Conservation (phyloP, 2,113 vertebrate species). For the Cinclus cinclus region DNA sequence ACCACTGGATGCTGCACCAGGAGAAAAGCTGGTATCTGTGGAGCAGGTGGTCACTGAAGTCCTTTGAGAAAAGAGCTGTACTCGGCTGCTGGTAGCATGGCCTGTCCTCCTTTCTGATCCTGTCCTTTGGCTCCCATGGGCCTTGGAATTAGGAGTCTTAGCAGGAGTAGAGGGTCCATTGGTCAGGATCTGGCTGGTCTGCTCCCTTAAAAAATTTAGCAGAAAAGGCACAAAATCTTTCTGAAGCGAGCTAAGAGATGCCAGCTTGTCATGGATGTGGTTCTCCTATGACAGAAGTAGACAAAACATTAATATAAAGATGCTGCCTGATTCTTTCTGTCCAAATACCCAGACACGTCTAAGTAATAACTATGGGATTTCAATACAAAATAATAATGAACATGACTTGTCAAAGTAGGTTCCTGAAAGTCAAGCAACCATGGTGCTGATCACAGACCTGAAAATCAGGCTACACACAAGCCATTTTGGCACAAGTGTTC, state of each 20-base stretch:
- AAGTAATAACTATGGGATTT: not conserved
- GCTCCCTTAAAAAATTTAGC: constrained; percentile 93
- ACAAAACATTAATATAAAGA: not conserved
- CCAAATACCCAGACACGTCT: not conserved
- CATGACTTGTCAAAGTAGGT: not conserved
- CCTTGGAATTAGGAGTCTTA: constrained; percentile 83
- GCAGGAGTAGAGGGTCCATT: constrained; percentile 92
- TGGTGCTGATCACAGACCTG: not conserved
- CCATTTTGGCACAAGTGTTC: not conserved
- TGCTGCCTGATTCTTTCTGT: not conserved
- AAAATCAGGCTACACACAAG: not conserved
- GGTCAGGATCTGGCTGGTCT: constrained; percentile 88
- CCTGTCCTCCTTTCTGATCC: constrained; percentile 63
- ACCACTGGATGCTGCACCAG: not conserved
- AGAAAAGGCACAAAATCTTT: constrained; percentile 94
- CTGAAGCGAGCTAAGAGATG: constrained; percentile 74
- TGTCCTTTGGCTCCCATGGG: constrained; percentile 45
- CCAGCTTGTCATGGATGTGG: constrained; percentile 56
- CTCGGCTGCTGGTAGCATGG: constrained; percentile 70
- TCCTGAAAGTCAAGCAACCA: not conserved
- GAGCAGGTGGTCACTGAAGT: constrained; percentile 50
- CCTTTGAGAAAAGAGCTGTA: constrained; percentile 86
- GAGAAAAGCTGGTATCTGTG: constrained; percentile 17
- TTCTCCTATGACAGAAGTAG: constrained; percentile 62
- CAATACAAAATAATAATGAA: not conserved